Percentiles rank a stretch among this genome's conserved stretches.
Conservation (phyloP, 2,888 invertebrate genomes). For the Tachystola acroxantha region DNA sequence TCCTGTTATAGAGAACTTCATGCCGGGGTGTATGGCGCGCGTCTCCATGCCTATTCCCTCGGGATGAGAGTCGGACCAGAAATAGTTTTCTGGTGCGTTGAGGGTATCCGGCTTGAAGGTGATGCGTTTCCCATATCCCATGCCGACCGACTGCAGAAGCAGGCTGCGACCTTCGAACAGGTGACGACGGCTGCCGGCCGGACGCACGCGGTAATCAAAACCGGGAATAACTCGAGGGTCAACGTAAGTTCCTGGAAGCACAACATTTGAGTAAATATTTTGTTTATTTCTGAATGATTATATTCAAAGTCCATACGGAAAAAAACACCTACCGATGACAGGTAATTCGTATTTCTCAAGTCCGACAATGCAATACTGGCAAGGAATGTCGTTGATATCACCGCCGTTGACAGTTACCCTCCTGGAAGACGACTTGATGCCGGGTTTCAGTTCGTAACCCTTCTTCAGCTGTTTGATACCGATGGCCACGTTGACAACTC, state of each 20-base stretch:
- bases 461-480: constrained; percentile 73
- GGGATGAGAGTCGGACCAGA: constrained; percentile 88
- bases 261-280: constrained; percentile 5
- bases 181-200: constrained; percentile 80
- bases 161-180: constrained; percentile 82
- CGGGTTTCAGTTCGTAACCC: constrained; percentile 81
- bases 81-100: constrained; percentile 80
- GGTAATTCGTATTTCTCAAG: constrained; percentile 83
- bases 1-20: constrained; percentile 81
- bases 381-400: constrained; percentile 82
- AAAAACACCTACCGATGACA: constrained; percentile 80
- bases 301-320: no score
- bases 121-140: constrained; percentile 87
- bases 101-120: constrained; percentile 83
- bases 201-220: constrained; percentile 84
- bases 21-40: constrained; percentile 81
- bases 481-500: constrained; percentile 78
- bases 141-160: constrained; percentile 81
- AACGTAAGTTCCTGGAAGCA: constrained; percentile 81
- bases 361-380: constrained; percentile 81
- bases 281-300: not conserved
- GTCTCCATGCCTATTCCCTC: constrained; percentile 85
- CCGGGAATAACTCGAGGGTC: constrained; percentile 85
- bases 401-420: constrained; percentile 80
- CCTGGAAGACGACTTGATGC: constrained; percentile 80